These are phyloP conservation scores for Parasteatoda tepidariorum DNA, from an alignment of 1,140 invertebrate genomes.

Conservation along the genomic window DNA sequence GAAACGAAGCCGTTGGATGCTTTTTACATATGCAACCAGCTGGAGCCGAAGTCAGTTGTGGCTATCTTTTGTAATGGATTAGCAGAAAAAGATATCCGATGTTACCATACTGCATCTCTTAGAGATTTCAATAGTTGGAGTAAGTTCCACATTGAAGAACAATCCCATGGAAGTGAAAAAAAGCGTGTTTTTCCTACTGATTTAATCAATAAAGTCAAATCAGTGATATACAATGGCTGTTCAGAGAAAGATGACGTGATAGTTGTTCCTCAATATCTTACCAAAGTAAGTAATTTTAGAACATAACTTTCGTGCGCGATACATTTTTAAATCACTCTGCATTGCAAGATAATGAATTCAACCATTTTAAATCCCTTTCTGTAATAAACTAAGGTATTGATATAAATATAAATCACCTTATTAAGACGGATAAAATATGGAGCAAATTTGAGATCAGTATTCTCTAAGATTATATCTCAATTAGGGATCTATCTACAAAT, in stretches of 20 bases:
- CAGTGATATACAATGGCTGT: background rate
- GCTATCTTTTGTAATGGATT: conserved; percentile 14
- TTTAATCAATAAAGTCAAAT: background rate
- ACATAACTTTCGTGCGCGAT: too few relatives aligned
- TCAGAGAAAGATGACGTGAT: background rate
- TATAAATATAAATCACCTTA: too few relatives aligned
- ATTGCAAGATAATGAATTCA: too few relatives aligned
- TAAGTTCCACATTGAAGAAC: background rate
- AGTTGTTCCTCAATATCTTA: background rate
- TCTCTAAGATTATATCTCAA: too few relatives aligned
- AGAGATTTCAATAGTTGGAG: background rate
- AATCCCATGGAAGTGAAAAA: too few relatives aligned
- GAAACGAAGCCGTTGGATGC: background rate
- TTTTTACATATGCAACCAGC: background rate
- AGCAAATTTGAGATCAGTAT: too few relatives aligned
- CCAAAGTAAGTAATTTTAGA: background rate
- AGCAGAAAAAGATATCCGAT: background rate
- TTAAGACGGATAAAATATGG: too few relatives aligned
- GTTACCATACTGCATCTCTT: conserved; percentile 25
- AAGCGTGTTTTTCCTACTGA: background rate
- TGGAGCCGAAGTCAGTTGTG: background rate
- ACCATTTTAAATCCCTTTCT: too few relatives aligned
- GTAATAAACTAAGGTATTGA: too few relatives aligned
- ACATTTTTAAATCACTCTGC: background rate
- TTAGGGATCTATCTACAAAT: too few relatives aligned